Base-by-base conservation (phyloP, 2,888 invertebrate species). In the Hololepta plana region DNA sequence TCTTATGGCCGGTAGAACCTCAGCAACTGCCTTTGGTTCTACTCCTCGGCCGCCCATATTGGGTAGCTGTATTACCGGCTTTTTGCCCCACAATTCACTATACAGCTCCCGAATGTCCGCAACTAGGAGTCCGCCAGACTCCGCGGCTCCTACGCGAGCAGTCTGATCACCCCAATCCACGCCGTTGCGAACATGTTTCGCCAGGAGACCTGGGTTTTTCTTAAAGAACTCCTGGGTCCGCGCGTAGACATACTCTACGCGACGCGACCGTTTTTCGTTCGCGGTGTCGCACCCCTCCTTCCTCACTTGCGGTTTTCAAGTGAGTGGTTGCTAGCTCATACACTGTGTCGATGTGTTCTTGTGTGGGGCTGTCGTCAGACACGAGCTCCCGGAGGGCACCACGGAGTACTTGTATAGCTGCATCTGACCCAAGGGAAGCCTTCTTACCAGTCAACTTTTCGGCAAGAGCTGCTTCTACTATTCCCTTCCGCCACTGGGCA, bases 201-300 rank as follows among this genome's bases (percentile, higher is more conserved):
- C 32, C 31, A 47, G 29, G 25, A 38, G 15, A 21, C 38, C 39
- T 34, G 44, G 45, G 30, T 41, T 41, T 36, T 32, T 38, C 22
- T 36, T 35, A 6, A 27, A 47, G 2, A 48, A 21, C 4, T 46
- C 41, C 31, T 48, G 47, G 21, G 44, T 42, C 1, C 42, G 27
- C 0, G 46, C 42, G 16, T 41, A 47, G 2, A 34, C 24, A 20
- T 34, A 40, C 13, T 34, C 35, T 33, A 40, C 36, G 20, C 28
- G 26, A 8, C 15, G 20, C 8, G 11, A 21, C 19, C 20, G 26
- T n/a, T 26, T 31, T 20, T 27, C 19, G 13, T 4, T 20, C 10
- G 6, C 13, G 3, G 3, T n/a, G 12, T 12, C 7, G 3, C 4
- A 15, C 14, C 20, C 14, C 12, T 19, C 15, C 2, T 12, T 5